phyloP scores from a whole-genome alignment of 2,113 vertebrate species.

The Semnornis frantzii region DNA sequence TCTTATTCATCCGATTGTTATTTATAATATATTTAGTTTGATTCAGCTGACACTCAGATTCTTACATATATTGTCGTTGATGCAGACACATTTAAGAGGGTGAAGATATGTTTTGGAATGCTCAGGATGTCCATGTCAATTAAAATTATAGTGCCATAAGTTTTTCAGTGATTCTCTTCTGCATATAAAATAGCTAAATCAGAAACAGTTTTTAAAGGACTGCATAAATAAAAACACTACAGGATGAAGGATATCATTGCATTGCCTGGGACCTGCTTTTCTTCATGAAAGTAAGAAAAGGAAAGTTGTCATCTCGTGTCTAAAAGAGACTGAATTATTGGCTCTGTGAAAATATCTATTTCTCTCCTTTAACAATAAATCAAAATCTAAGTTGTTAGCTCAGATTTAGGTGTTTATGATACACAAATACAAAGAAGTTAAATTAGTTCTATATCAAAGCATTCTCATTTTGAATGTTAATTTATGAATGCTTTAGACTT shows the following conservation, averaged over 20 bases:
- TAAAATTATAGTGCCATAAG: background rate
- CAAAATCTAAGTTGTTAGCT: background rate
- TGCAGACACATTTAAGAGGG: background rate
- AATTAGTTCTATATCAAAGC: background rate
- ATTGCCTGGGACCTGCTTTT: background rate
- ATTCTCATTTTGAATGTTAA: background rate
- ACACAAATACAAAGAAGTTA: background rate
- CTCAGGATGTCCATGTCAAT: background rate
- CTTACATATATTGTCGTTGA: background rate
- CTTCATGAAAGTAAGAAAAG: background rate
- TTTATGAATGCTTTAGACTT: background rate
- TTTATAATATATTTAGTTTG: background rate
- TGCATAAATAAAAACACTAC: background rate
- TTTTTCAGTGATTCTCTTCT: background rate
- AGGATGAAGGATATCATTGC: background rate
- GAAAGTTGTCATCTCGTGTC: background rate
- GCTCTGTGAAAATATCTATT: background rate
- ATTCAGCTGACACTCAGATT: background rate
- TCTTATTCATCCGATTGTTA: background rate
- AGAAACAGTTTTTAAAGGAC: background rate
- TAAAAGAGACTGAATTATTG: background rate
- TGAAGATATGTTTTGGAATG: background rate
- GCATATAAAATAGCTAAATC: background rate
- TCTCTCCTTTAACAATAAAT: background rate
- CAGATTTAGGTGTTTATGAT: background rate